phyloP scores from a whole-genome alignment of 2,797 vertebrate species.

The Percopsis omiscomaycus region DNA sequence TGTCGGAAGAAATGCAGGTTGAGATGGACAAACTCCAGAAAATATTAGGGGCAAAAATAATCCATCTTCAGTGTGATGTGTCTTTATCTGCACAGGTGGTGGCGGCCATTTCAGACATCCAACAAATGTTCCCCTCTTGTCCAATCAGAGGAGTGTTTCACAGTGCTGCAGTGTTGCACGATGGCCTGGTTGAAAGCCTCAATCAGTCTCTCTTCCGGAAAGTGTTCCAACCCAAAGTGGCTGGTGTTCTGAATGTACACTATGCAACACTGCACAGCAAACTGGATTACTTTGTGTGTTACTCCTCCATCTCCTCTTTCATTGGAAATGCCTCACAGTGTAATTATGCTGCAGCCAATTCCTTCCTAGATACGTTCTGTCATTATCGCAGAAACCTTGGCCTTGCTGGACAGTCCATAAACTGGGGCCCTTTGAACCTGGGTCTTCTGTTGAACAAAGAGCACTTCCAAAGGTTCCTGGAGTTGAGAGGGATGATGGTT shows the following conservation, averaged over 20 bases:
- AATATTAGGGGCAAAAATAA: conserved; percentile 58
- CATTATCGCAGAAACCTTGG: conserved; percentile 83
- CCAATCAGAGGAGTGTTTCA: conserved; percentile 87
- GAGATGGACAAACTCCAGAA: conserved; percentile 74
- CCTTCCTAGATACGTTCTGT: conserved; percentile 85
- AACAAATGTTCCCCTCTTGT: conserved; percentile 64
- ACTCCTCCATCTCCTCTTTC: conserved; percentile 85
- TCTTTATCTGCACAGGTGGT: conserved; percentile 67
- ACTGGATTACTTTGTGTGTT: conserved; percentile 88
- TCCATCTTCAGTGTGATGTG: conserved; percentile 79
- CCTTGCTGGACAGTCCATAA: conserved; percentile 84
- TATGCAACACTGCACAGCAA: conserved; percentile 74
- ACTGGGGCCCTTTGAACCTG: conserved; percentile 87
- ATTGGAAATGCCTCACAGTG: conserved; percentile 83
- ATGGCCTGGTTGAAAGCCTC: conserved; percentile 78
- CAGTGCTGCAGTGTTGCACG: conserved; percentile 83
- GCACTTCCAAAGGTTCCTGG: conserved; percentile 79
- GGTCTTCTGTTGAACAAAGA: conserved; percentile 81
- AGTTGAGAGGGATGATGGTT: conserved; percentile 79
- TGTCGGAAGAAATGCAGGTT: conserved; percentile 65
- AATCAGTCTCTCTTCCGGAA: conserved; percentile 75
- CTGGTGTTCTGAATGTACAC: conserved; percentile 85
- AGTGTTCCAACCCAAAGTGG: conserved; percentile 85
- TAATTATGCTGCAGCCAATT: conserved; percentile 88
- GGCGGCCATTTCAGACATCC: conserved; percentile 71